Evolutionary conservation across 2,888 invertebrate species (phyloP).

Genomic region (Leucoptera coffeella): DNA sequence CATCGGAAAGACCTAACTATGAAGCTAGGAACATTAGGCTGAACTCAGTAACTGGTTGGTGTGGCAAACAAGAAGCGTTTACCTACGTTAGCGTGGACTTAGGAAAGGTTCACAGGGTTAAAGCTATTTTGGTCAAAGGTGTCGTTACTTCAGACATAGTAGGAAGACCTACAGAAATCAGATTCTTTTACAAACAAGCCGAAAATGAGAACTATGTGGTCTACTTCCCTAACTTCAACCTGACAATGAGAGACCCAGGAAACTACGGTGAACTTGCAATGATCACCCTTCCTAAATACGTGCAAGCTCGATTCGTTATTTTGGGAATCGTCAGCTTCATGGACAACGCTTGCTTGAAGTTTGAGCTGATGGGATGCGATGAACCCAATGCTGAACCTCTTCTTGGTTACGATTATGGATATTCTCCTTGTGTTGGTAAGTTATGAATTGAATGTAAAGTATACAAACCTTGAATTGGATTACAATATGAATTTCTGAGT

Average conservation of each 20-base stretch:
- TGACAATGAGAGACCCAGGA: constrained; percentile 92
- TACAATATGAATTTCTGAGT: too few species aligned
- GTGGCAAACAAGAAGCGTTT: constrained; percentile 94
- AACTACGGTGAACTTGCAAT: constrained; percentile 93
- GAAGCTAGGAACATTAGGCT: constrained; percentile 84
- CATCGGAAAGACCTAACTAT: constrained; percentile 88
- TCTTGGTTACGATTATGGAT: constrained; percentile 89
- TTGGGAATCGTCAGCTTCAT: constrained; percentile 94
- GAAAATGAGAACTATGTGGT: constrained; percentile 93
- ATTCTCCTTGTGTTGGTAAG: constrained; percentile 84
- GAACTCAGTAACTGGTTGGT: constrained; percentile 93
- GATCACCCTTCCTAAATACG: constrained; percentile 90
- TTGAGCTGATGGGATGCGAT: constrained; percentile 94
- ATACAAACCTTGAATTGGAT: too few species aligned
- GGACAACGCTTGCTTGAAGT: constrained; percentile 93
- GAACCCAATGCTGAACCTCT: constrained; percentile 75
- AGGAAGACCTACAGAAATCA: constrained; percentile 91
- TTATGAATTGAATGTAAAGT: too few species aligned
- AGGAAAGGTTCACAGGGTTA: constrained; percentile 86
- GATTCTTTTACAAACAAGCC: constrained; percentile 94
- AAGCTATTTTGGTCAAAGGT: constrained; percentile 88
- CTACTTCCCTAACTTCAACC: constrained; percentile 93
- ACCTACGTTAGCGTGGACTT: constrained; percentile 94
- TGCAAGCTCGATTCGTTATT: constrained; percentile 90
- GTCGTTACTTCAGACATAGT: constrained; percentile 93